Evolutionary conservation across 30 jellyfish, hydroid and myxozoan species (phyloP).

Genomic region (Phacellophora camtschatica): DNA sequence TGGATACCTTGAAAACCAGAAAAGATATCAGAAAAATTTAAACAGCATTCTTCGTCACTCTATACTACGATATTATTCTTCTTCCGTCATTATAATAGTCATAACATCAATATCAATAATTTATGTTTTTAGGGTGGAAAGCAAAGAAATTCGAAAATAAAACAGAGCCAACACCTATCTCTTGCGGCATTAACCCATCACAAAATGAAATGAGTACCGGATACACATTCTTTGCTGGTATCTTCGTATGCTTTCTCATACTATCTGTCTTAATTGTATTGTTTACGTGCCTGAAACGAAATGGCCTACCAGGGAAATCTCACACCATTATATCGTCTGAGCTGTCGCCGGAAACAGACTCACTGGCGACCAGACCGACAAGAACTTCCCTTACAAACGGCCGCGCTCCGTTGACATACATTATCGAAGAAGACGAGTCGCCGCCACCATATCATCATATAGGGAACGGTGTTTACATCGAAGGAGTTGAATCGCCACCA

Average conservation of each 20-base stretch:
- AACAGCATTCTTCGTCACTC: no score
- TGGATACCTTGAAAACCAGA: no score
- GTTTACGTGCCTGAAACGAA: slow-evolving; percentile 24
- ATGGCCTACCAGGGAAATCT: slow-evolving; percentile 26
- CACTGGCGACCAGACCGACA: slow-evolving; percentile 14
- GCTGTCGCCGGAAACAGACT: neutral
- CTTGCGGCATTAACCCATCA: neutral
- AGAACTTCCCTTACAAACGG: slow-evolving; percentile 44
- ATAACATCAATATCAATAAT: no score
- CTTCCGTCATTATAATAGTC: no score
- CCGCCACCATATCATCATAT: slow-evolving; percentile 59
- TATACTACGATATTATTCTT: no score
- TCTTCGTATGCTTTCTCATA: slow-evolving; percentile 25
- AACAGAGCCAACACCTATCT: neutral
- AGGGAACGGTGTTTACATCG: neutral
- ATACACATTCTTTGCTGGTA: slow-evolving; percentile 52
- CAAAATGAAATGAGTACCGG: neutral
- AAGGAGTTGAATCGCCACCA: slow-evolving; percentile 57
- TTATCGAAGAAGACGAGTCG: slow-evolving; percentile 41
- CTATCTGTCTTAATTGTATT: neutral
- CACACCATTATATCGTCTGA: neutral
- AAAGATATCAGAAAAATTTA: no score
- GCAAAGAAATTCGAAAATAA: no score
- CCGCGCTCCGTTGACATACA: slow-evolving; percentile 27
- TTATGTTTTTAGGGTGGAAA: no score